Conservation (phyloP, 2,113 vertebrate genomes). For the Melanerpes aurifrons region DNA sequence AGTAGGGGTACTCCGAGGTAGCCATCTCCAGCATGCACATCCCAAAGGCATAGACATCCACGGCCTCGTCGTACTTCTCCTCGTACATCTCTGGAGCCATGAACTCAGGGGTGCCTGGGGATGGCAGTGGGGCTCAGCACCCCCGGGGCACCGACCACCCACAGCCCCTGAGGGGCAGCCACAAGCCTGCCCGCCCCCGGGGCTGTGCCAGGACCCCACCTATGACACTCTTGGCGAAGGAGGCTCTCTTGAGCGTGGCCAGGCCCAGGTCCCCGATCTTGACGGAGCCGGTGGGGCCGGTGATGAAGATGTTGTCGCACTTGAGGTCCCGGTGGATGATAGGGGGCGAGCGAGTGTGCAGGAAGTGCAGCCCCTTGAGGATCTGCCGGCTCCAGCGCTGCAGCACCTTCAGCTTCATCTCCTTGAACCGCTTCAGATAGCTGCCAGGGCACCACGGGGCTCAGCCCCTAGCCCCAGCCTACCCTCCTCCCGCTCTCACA, state of each 20-base stretch:
- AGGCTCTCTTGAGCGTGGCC: conserved; percentile 95
- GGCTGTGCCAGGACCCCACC: conserved; percentile 63
- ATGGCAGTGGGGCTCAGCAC: background rate
- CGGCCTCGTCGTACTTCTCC: conserved; percentile 96
- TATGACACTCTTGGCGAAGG: conserved; percentile 98
- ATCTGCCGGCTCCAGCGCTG: conserved; percentile 96
- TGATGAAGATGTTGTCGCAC: conserved; percentile 99
- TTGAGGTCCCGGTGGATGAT: conserved; percentile 98
- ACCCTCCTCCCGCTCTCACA: accelerated
- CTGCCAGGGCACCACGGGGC: conserved; percentile 50
- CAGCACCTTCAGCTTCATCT: conserved; percentile 96
- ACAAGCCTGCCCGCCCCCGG: accelerated
- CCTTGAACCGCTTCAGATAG: conserved; percentile 95
- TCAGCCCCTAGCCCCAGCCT: accelerated
- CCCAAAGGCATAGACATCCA: conserved; percentile 97
- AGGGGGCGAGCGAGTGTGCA: conserved; percentile 93
- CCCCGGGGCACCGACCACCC: accelerated
- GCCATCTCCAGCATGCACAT: conserved; percentile 99
- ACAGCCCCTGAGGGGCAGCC: accelerated
- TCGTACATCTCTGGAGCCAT: conserved; percentile 99
- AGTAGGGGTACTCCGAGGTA: conserved; percentile 97
- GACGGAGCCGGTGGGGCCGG: conserved; percentile 93
- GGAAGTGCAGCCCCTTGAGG: conserved; percentile 94
- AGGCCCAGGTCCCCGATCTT: conserved; percentile 97
- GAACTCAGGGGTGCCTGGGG: conserved; percentile 95